phyloP scores from a whole-genome alignment of 2,797 vertebrate genomes.

The Scomberomorus guttatus region DNA sequence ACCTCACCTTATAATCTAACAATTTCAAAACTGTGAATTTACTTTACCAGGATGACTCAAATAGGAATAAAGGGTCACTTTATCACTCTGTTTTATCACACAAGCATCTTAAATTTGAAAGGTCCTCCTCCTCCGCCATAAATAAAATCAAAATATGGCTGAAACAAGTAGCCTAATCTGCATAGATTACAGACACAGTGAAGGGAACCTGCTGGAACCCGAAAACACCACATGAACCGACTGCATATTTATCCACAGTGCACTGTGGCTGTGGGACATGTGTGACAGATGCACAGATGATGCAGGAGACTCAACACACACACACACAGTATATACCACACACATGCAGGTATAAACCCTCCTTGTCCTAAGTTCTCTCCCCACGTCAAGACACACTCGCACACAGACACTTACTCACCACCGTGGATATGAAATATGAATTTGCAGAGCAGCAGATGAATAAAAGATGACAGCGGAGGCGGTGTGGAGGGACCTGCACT shows the following conservation, averaged over 20 bases:
- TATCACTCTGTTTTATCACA: not conserved
- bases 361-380: conserved; percentile 4
- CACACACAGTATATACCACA: not conserved
- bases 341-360: not conserved
- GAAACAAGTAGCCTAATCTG: not conserved
- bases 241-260: conserved; percentile 32
- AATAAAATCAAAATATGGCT: not conserved
- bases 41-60: not conserved
- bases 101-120: not conserved
- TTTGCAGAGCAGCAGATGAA: conserved; percentile 18
- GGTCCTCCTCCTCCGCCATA: no score
- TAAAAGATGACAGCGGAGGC: conserved; percentile 22
- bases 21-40: not conserved
- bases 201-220: not conserved
- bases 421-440: conserved; percentile 25
- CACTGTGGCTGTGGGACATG: conserved; percentile 12
- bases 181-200: not conserved
- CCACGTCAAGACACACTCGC: conserved; percentile 3
- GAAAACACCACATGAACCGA: not conserved
- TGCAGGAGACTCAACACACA: not conserved
- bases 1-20: not conserved
- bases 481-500: conserved; percentile 4
- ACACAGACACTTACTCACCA: not conserved
- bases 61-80: not conserved
- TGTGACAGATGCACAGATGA: conserved; percentile 14